Conservation (phyloP, 2,888 invertebrate species). For the Apomyelois bistriatella region DNA sequence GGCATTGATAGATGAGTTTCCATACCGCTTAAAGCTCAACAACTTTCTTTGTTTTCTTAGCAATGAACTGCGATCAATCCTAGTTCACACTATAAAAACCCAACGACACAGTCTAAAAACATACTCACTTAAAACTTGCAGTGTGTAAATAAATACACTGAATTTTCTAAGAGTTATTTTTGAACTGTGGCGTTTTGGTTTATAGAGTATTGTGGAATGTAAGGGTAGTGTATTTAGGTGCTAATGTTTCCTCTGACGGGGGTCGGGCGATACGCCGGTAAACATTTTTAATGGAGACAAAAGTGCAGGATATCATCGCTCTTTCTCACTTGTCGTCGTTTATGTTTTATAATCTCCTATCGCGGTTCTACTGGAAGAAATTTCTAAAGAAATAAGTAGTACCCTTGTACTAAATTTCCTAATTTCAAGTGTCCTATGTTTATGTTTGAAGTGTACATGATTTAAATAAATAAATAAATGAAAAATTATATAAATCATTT, state of each 20-base stretch:
- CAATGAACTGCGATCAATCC: slow-evolving; percentile 7
- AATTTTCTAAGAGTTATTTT: not conserved
- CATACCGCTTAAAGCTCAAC: slow-evolving; percentile 10
- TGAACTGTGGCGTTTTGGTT: not conserved
- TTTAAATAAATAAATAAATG: too few relatives aligned
- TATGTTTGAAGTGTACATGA: too few relatives aligned
- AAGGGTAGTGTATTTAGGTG: slow-evolving; percentile 6
- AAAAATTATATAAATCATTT: too few relatives aligned
- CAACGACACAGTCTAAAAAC: not conserved
- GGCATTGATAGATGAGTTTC: slow-evolving; percentile 14
- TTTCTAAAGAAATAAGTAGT: too few relatives aligned
- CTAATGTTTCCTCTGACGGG: slow-evolving; percentile 12
- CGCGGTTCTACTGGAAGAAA: too few relatives aligned
- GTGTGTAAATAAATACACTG: not conserved
- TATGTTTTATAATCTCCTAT: not conserved
- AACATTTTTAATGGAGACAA: slow-evolving; percentile 14
- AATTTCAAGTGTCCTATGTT: too few relatives aligned
- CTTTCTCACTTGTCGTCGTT: slow-evolving; percentile 2
- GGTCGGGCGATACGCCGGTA: slow-evolving; percentile 2
- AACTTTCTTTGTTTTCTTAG: slow-evolving; percentile 14
- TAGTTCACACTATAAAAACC: not conserved
- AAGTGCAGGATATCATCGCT: slow-evolving; percentile 1
- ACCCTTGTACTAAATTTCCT: too few relatives aligned
- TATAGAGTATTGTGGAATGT: not conserved
- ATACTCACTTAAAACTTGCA: not conserved